Evolutionary conservation across 2,888 invertebrate species (phyloP).

Genomic region (Ophion slaviceki): DNA sequence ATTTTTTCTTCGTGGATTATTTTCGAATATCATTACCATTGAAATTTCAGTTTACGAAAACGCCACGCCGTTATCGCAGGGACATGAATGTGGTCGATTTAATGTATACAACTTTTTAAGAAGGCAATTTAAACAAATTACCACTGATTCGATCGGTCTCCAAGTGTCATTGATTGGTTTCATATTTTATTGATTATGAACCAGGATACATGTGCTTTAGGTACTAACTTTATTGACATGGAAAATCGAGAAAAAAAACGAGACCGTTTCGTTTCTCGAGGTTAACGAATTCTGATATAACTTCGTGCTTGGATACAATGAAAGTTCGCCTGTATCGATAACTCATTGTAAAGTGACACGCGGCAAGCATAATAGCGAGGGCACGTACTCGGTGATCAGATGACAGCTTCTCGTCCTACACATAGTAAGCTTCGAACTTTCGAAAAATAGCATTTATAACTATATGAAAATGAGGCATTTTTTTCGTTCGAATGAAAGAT

Average conservation of each 20-base stretch:
- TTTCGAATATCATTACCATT: no score
- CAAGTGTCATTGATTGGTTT: neutral
- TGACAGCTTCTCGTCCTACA: slow-evolving; percentile 18
- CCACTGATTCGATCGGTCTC: neutral
- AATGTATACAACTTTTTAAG: no score
- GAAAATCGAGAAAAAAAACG: slow-evolving; percentile 17
- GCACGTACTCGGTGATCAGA: neutral
- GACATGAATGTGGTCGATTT: no score
- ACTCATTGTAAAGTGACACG: slow-evolving; percentile 25
- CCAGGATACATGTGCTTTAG: neutral
- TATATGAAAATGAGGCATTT: neutral
- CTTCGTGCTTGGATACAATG: neutral
- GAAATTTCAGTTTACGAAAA: no score
- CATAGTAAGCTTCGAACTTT: neutral
- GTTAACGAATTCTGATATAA: slow-evolving; percentile 35
- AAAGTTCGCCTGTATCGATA: slow-evolving; percentile 3
- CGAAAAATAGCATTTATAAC: neutral
- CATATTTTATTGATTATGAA: no score
- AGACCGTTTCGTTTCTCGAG: slow-evolving; percentile 25
- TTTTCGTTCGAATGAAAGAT: no score
- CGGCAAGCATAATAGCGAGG: slow-evolving; percentile 19
- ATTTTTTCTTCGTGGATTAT: no score
- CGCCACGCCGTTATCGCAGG: no score
- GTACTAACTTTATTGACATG: neutral
- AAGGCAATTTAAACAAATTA: neutral